Evolutionary conservation across 92 coral and sea anemone species (phyloP).

Genomic region (Chrysogorgia sp.): DNA sequence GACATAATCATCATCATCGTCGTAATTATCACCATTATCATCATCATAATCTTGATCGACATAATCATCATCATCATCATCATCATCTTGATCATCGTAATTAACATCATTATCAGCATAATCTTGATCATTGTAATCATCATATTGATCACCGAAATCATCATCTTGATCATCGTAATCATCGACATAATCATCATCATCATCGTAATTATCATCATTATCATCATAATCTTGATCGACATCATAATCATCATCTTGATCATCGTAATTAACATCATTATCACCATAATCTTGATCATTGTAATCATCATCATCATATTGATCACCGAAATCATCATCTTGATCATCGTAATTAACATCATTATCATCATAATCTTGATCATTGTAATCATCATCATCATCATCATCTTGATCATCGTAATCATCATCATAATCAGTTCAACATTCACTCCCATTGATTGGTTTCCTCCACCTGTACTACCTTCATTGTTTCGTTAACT

Average conservation of each 20-base stretch:
- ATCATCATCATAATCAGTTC: neutral
- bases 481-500: slow-evolving; percentile 28
- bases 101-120: neutral
- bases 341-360: neutral
- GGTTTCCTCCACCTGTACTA: neutral
- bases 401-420: neutral
- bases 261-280: neutral
- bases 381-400: no score
- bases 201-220: neutral
- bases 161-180: no score
- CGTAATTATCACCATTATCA: neutral
- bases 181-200: neutral
- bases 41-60: neutral
- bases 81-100: neutral
- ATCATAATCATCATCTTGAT: neutral
- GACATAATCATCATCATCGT: neutral
- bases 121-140: neutral
- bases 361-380: no score
- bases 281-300: no score
- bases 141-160: neutral
- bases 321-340: neutral
- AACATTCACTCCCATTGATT: no score
- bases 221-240: neutral
- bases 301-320: neutral
- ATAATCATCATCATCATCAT: neutral